A percentile compares a stretch with the other conserved stretches of the same genome.
Conservation (phyloP, 1,140 invertebrate genomes). For the Chrysoperla carnea region DNA sequence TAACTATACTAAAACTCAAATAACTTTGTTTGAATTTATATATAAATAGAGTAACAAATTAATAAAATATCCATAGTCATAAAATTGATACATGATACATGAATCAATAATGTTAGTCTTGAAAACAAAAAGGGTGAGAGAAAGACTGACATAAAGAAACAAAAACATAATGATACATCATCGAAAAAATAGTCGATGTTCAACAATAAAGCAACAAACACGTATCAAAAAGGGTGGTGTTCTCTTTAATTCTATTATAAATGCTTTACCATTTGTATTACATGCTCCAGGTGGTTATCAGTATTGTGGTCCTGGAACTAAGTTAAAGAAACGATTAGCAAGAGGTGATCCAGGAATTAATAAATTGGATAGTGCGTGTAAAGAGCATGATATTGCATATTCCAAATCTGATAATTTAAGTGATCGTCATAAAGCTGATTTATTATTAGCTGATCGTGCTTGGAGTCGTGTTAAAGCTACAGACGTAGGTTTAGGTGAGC, state of each 20-base stretch:
- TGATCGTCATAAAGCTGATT: constrained; percentile 17
- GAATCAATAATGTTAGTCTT: no score
- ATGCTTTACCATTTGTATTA: constrained; percentile 15
- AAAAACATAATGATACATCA: no score
- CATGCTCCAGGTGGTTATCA: constrained; percentile 15
- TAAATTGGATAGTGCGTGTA: no score
- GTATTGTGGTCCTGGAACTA: constrained; percentile 17
- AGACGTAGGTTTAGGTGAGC: constrained; percentile 16
- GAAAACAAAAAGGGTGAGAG: no score
- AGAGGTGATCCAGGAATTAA: constrained; percentile 13
- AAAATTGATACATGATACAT: no score
- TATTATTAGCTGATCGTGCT: constrained; percentile 17
- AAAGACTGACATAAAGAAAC: no score
- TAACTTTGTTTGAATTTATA: no score
- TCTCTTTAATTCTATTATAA: constrained; percentile 14
- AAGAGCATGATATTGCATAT: constrained; percentile 19
- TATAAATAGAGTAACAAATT: no score
- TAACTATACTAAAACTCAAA: no score
- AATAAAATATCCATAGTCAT: no score
- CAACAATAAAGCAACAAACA: no score
- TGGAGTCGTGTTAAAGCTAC: constrained; percentile 16
- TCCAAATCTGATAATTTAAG: constrained; percentile 7
- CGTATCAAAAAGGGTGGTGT: constrained; percentile 9
- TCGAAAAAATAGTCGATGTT: no score
- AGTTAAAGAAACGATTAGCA: constrained; percentile 12